Conservation (phyloP, 2,797 vertebrate genomes). For the Pipistrellus kuhlii region DNA sequence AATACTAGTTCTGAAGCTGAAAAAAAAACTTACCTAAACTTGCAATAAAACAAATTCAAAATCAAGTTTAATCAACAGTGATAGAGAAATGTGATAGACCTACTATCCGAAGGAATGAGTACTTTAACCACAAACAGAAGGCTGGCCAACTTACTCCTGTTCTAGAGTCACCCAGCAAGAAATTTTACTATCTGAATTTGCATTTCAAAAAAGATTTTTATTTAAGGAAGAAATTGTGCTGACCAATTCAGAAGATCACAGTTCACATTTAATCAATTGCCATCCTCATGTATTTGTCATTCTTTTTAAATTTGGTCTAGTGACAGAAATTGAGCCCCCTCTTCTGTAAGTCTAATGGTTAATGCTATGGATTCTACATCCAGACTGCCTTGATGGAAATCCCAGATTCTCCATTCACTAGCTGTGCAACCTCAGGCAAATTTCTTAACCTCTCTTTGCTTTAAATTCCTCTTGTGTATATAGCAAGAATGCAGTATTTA, state of each 20-base stretch:
- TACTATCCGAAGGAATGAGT: too few species aligned
- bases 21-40: constrained; percentile 6
- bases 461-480: neutral
- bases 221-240: neutral
- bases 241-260: neutral
- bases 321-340: neutral
- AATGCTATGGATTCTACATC: neutral
- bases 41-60: neutral
- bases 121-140: neutral
- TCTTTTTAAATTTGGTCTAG: neutral
- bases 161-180: neutral
- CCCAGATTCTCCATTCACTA: neutral
- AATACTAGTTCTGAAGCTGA: neutral
- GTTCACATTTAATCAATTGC: constrained; percentile 12
- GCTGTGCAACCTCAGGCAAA: neutral
- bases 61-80: neutral
- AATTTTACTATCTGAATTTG: neutral
- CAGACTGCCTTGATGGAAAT: neutral
- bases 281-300: neutral
- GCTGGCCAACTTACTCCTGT: neutral
- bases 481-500: neutral
- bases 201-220: neutral
- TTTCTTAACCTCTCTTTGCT: neutral
- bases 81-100: neutral
- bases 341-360: neutral